These are phyloP conservation scores for Cremastobaeus sp. DNA, from an alignment of 2,888 invertebrate genomes.

Conservation along the genomic window DNA sequence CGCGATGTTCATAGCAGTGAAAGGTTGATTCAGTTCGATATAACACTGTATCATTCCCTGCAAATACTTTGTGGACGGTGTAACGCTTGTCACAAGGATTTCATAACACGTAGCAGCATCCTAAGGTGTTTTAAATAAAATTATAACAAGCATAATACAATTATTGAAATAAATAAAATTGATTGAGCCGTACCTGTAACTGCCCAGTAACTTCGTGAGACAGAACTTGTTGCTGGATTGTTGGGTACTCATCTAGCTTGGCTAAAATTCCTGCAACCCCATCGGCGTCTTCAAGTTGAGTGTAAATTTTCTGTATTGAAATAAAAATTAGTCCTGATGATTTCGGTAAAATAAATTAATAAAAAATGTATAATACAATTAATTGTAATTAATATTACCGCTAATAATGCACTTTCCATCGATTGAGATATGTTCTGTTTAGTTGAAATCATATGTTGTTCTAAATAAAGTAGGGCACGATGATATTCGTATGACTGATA, in stretches of 20 bases:
- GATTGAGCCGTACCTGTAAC: too few species aligned
- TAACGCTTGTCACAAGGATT: slow-evolving; percentile 83
- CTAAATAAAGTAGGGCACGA: slow-evolving; percentile 79
- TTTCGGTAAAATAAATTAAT: not conserved
- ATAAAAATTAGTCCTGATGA: not conserved
- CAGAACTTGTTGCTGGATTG: slow-evolving; percentile 89
- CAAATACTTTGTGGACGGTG: slow-evolving; percentile 77
- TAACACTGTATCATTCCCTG: slow-evolving; percentile 92
- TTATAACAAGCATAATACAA: too few species aligned
- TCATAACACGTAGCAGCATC: slow-evolving; percentile 95
- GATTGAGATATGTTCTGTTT: slow-evolving; percentile 72
- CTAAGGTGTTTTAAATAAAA: too few species aligned
- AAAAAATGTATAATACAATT: not conserved
- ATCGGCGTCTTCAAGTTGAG: slow-evolving; percentile 92
- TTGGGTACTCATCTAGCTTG: slow-evolving; percentile 86
- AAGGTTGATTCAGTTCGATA: slow-evolving; percentile 91
- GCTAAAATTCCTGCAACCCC: slow-evolving; percentile 89
- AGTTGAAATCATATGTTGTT: slow-evolving; percentile 82
- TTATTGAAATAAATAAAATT: too few species aligned
- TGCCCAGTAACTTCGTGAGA: slow-evolving; percentile 91
- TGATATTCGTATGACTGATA: slow-evolving; percentile 84
- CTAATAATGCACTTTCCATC: slow-evolving; percentile 72
- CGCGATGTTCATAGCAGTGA: slow-evolving; percentile 87
- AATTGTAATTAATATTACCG: slow-evolving; percentile 64
- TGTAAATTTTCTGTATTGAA: slow-evolving; percentile 86